These are phyloP conservation scores for Sebastes itinus DNA, from an alignment of 2,797 vertebrate species.

Conservation along the genomic window DNA sequence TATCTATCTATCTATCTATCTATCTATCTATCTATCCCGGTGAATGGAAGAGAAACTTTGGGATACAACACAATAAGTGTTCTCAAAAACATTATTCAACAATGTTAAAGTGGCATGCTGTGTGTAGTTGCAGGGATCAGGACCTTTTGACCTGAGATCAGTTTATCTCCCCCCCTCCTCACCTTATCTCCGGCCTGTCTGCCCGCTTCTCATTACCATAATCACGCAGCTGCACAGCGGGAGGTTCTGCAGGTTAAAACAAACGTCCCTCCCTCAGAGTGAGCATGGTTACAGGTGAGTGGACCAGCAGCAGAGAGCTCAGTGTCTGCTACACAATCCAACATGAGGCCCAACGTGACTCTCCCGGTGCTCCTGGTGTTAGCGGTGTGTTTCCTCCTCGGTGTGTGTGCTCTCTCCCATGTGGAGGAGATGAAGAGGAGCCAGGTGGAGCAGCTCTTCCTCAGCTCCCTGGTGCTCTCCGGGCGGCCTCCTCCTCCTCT, in stretches of 20 bases:
- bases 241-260: not conserved
- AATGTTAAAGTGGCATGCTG: not conserved
- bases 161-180: not conserved
- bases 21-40: no score
- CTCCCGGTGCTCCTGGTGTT: not conserved
- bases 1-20: no score
- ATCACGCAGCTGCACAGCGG: constrained; percentile 28
- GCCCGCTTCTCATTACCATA: constrained; percentile 31
- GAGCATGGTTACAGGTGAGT: not conserved
- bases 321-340: not conserved
- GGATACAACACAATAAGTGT: not conserved
- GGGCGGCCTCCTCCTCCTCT: constrained; percentile 44
- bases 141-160: constrained; percentile 2
- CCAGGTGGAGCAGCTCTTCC: constrained; percentile 72
- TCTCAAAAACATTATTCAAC: not conserved
- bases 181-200: constrained; percentile 10
- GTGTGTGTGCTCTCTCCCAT: not conserved
- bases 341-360: not conserved
- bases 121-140: not conserved
- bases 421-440: constrained; percentile 35
- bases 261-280: not conserved
- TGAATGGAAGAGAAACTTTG: not conserved
- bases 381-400: not conserved
- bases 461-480: constrained; percentile 82
- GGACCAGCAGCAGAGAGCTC: not conserved